These are phyloP conservation scores for Sebastes ruberrimus DNA, from an alignment of 2,797 vertebrate species.

Conservation along the genomic window DNA sequence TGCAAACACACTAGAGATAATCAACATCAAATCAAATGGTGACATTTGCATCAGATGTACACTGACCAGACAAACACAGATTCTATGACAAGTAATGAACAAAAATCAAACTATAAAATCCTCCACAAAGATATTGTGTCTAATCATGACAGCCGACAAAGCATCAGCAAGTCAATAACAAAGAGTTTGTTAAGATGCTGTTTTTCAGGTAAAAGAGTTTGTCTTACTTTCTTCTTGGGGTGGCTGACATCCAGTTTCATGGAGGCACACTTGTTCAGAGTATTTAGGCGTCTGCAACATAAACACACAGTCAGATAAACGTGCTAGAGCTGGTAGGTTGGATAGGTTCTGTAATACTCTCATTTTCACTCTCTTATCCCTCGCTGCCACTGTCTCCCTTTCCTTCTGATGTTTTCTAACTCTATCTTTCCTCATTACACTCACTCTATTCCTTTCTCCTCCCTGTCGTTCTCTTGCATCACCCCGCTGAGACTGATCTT, in stretches of 20 bases:
- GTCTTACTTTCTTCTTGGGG: constrained; percentile 94
- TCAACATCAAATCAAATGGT: not conserved
- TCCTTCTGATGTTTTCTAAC: not conserved
- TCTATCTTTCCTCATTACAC: not conserved
- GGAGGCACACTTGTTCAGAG: constrained; percentile 97
- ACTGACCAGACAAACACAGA: not conserved
- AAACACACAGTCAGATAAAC: constrained; percentile 39
- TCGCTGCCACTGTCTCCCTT: not conserved
- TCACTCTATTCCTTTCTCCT: not conserved
- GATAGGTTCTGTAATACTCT: not conserved
- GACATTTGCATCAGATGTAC: not conserved
- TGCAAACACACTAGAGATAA: not conserved
- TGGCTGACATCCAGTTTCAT: constrained; percentile 98
- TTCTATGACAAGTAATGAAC: not conserved
- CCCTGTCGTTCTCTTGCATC: constrained; percentile 17
- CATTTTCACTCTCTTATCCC: constrained; percentile 9
- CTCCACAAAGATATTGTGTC: not conserved
- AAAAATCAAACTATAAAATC: not conserved
- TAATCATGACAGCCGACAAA: not conserved
- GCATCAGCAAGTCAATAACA: not conserved
- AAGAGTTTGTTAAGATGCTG: not conserved
- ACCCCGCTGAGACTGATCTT: constrained; percentile 48
- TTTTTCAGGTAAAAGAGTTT: not conserved
- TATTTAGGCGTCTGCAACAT: constrained; percentile 91
- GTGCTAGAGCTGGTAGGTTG: not conserved